Conservation (phyloP, 2,797 vertebrate genomes). For the Neosilurus hyrtlii region DNA sequence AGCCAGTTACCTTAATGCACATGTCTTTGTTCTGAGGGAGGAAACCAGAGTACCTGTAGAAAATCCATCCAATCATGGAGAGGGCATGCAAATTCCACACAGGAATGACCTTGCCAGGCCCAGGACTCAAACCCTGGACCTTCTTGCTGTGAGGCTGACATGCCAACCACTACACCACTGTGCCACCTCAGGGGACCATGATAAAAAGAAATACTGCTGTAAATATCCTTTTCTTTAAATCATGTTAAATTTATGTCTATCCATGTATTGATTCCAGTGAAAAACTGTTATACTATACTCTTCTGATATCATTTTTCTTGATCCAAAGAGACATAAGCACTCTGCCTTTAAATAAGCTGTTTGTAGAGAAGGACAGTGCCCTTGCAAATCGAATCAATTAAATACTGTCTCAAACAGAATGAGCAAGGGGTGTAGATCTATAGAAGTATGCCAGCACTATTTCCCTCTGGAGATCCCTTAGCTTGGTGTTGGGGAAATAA, state of each 20-base stretch:
- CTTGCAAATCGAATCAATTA: slow-evolving; percentile 1
- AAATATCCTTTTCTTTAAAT: neutral
- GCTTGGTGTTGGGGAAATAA: neutral
- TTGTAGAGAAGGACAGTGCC: neutral
- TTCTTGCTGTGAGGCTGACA: too few relatives aligned
- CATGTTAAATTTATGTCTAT: slow-evolving; percentile 10
- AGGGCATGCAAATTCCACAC: too few relatives aligned
- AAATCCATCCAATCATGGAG: too few relatives aligned
- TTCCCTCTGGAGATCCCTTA: neutral
- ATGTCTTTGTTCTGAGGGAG: too few relatives aligned
- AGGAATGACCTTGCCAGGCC: too few relatives aligned
- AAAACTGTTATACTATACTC: neutral
- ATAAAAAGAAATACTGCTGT: neutral
- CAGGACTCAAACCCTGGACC: too few relatives aligned
- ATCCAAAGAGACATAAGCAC: neutral
- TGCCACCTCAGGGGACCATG: neutral
- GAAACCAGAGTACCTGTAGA: too few relatives aligned
- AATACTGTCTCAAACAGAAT: neutral
- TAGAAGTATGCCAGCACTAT: neutral
- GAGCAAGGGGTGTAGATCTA: neutral
- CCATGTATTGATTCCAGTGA: neutral
- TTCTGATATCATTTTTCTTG: neutral
- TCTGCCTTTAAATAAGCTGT: neutral
- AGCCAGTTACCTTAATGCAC: too few relatives aligned
- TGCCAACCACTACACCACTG: too few relatives aligned